Evolutionary conservation across 2,113 vertebrate genomes (phyloP), one percentile per base, ranked within the genome.

Genomic region (Brevimyrus niger): DNA sequence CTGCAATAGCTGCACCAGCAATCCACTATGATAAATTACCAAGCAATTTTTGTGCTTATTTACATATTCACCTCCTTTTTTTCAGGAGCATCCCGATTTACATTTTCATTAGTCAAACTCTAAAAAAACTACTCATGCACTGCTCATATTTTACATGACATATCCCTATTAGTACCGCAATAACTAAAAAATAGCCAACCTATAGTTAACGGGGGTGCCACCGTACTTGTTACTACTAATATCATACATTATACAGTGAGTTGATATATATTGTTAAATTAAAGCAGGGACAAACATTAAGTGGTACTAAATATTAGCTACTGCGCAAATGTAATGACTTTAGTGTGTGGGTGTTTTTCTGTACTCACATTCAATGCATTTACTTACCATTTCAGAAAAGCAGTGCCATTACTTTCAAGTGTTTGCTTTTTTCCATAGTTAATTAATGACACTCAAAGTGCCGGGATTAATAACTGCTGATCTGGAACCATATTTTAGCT

Each of bases 401-500:
- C 48, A 53, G 23, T 48, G 42, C 51, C 84, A 61, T 87, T 87
- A 82, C 69, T 88, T 90, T 87, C 38, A 82, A 90, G 89, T 90
- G 89, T 90, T 87, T 90, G 47, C 35, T 51, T 89, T 73, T 87
- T 89, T 84, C 44, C 35, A 51, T 76, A 50, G 51, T 76, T 88
- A 88, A 90, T 94, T 94, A 94, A 92, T 93, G 93, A 92, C 93
- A 91, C 90, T 91, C 89, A 90, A 35, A 61, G 85, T 92, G 92
- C 93, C 92, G 91, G 91, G 93, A 92, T 92, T 92, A 94, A 94
- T 94, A 95, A 92, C 91, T 91, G 94, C 91, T 94, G 94, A 95
- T 93, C 93, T 93, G 91, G 93, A 95, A 96, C 95, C 95, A 96
- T 94, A 95, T 95, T 93, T 92, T 94, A 94, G 93, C 90, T 91